Evolutionary conservation across 2,888 invertebrate species (phyloP).

Genomic region (Heliconius ismenius): DNA sequence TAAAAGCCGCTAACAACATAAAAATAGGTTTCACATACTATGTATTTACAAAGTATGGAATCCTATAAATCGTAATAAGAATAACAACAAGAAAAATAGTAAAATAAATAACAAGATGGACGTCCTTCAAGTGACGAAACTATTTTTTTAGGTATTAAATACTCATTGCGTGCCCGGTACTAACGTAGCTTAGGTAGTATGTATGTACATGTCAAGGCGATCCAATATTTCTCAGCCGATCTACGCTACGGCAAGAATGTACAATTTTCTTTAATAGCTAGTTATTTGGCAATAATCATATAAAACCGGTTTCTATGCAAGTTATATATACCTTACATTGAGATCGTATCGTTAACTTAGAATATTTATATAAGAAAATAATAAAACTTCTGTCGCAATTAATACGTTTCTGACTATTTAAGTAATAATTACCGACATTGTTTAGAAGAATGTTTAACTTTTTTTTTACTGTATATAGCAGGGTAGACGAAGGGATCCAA

Average conservation of each 20-base stretch:
- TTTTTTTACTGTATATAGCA: too few relatives aligned
- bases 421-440: neutral
- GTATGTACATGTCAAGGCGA: constrained; percentile 18
- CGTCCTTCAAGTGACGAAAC: neutral
- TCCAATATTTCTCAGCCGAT: constrained; percentile 12
- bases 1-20: neutral
- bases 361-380: neutral
- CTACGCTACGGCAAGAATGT: neutral
- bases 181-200: neutral
- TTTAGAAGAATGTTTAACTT: neutral
- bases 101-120: neutral
- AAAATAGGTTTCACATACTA: neutral
- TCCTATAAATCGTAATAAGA: neutral
- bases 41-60: neutral
- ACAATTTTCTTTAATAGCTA: constrained; percentile 19
- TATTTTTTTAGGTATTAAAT: constrained; percentile 4
- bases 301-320: constrained; percentile 2
- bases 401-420: neutral
- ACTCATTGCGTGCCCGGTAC: neutral
- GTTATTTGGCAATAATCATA: constrained; percentile 1
- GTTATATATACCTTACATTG: neutral
- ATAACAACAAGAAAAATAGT: neutral
- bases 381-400: neutral
- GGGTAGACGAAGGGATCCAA: too few relatives aligned
- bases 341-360: neutral